Evolutionary conservation across 2,797 vertebrate genomes (phyloP), one percentile per base, ranked within the genome.

Genomic region (Hephaestus fuliginosus): DNA sequence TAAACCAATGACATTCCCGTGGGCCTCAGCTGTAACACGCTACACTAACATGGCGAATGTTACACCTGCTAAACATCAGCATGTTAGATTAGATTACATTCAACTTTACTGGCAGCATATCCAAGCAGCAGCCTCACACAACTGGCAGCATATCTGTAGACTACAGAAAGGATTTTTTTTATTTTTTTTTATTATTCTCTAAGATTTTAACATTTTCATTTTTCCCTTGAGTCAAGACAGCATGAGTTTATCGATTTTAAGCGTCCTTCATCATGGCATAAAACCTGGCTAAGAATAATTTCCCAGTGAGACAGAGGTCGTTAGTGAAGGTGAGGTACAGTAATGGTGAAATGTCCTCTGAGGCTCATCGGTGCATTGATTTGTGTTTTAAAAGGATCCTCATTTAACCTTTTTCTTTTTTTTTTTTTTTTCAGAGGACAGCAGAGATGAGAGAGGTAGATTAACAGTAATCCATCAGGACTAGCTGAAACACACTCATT

Each of bases 291-390:
- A 9, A 7, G 69, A 77, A 55, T 72, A 28, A 74, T 82, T 77
- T 68, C 56, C 71, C 33, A 60, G 17, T 66, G 44, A 74, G 49
- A 51, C 8, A 20, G 52, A 58, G 65, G 76, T 64, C 20, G 7
- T 41, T 30, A 22, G 49, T 43, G 55, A 76, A 28, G 69, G 73
- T 57, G 76, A 76, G 67, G 62, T 69, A 61, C 58, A 78, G 60
- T 70, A 75, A 83, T 75, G 73, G 69, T 52, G 48, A 76, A 9
- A 61, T 14, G 76, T 86, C 85, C 86, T 78, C 56, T 13, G 84
- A 83, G 66, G 63, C 70, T 81, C 76, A 67, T 63, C 20, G 63
- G 68, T 51, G 63, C 80, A 84, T 85, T 85, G 86, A 88, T 88
- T 87, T 86, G 52, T 66, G 46, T 67, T 74, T 81, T 43, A 65